Evolutionary conservation across 2,113 vertebrate genomes (phyloP).

Genomic region (Rafetus swinhoei): DNA sequence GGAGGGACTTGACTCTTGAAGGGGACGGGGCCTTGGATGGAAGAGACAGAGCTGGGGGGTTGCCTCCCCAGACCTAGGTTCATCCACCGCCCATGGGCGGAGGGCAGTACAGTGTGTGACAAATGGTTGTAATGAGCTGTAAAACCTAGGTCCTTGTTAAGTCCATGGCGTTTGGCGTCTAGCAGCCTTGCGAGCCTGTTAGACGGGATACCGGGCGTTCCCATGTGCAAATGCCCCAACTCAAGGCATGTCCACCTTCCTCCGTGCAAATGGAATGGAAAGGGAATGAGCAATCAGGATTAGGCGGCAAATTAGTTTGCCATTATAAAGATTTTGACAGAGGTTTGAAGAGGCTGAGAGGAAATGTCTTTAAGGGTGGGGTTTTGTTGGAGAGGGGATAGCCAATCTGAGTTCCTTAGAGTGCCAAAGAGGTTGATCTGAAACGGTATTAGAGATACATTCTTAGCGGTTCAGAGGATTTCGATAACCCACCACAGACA

Average conservation of each 20-base stretch:
- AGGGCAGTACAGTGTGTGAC: too few relatives aligned
- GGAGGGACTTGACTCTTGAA: too few relatives aligned
- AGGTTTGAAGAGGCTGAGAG: background rate
- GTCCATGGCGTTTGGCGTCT: too few relatives aligned
- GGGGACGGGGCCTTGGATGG: too few relatives aligned
- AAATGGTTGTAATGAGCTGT: too few relatives aligned
- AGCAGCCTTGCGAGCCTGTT: too few relatives aligned
- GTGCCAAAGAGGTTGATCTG: background rate
- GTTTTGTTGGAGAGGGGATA: constrained; percentile 23
- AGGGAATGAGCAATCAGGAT: background rate
- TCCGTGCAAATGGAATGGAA: background rate
- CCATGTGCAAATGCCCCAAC: background rate
- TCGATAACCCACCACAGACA: background rate
- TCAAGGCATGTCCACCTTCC: constrained; percentile 22
- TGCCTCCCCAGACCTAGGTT: too few relatives aligned
- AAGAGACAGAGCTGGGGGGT: too few relatives aligned
- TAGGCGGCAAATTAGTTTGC: background rate
- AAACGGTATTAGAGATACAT: constrained; percentile 41
- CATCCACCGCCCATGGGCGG: too few relatives aligned
- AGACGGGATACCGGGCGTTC: too few relatives aligned
- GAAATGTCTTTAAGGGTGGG: constrained; percentile 17
- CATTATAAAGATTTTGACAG: background rate
- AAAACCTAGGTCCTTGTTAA: too few relatives aligned
- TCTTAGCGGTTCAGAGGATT: constrained; percentile 35
- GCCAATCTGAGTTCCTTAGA: constrained; percentile 36